Percentiles rank a stretch among this genome's conserved stretches.
Conservation (phyloP, 1,140 invertebrate genomes). For the Panonychus citri region DNA sequence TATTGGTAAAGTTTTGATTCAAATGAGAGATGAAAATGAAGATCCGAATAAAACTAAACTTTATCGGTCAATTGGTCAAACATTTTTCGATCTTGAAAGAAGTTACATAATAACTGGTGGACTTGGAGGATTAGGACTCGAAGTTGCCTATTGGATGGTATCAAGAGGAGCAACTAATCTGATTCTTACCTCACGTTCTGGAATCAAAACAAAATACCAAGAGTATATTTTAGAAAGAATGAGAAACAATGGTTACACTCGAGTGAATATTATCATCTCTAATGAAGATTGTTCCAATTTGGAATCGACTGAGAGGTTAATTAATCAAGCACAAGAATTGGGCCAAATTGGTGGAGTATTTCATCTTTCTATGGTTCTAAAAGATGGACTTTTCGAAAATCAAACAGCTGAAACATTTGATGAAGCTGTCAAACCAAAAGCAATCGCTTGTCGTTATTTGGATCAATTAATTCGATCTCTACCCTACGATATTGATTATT, state of each 20-base stretch:
- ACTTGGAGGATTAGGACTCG: conserved; percentile 79
- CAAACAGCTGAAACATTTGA: conserved; percentile 54
- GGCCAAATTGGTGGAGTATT: conserved; percentile 75
- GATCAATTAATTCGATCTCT: conserved; percentile 44
- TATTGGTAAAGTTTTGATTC: conserved; percentile 64
- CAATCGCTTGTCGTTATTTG: conserved; percentile 41
- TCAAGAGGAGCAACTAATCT: conserved; percentile 54
- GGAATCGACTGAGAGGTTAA: conserved; percentile 40
- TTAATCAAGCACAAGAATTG: conserved; percentile 36
- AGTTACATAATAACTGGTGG: conserved; percentile 61
- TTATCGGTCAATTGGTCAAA: conserved; percentile 38
- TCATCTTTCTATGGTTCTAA: conserved; percentile 61
- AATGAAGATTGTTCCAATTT: conserved; percentile 36
- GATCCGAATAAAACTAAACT: conserved; percentile 12
- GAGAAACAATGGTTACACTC: conserved; percentile 34
- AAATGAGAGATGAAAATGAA: conserved; percentile 18
- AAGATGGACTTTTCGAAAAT: conserved; percentile 70
- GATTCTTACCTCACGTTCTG: conserved; percentile 62
- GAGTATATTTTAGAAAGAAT: conserved; percentile 22
- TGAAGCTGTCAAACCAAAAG: conserved; percentile 33
- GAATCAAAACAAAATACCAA: conserved; percentile 67
- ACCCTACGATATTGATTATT: conserved; percentile 60
- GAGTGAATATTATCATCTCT: conserved; percentile 40
- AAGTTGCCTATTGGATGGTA: conserved; percentile 71
- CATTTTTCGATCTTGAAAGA: conserved; percentile 64